Base-by-base conservation (phyloP, 2,113 vertebrate genomes). In the Tragulus kanchil region DNA sequence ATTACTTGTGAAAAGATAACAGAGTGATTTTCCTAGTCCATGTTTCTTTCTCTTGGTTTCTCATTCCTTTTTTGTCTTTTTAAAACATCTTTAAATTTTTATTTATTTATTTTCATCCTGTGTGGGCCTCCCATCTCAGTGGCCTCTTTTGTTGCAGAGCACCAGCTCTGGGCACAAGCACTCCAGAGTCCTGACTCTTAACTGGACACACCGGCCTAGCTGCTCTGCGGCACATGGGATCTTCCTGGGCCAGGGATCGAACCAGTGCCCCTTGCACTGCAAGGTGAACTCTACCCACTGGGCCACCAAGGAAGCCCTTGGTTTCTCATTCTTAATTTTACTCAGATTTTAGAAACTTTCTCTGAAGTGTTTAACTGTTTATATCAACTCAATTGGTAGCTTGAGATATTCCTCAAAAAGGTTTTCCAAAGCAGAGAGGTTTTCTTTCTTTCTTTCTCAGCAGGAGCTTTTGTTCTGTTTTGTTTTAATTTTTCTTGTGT, bases 341-440 rank as follows among this genome's bases (percentile, higher is more conserved):
- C 16, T 77, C n/a, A 93, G 50, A 77, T 54, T 85, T 25, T 28
- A 89, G 36, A 81, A 45, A 85, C 9, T 65, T 54, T 56, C 50
- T 77, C 65, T 89, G 28, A 82, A 96, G 78, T 36, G 25, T 64
- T 90, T 86, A 65, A 62, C 17, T 31, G 78, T 85, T 71, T 62
- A 50, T 67, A n/a, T 45, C 13, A 64, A 56, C 25, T 89, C 5
- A 85, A 8, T 1, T 62, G 50, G 26, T 9, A 73, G 25, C 54
- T n/a, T 94, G 21, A 94, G 17, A 62, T 28, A 67, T 1, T 61
- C 28, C 36, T 71, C 42, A 95, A 94, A 83, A 91, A 87, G 73
- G 61, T 67, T 84, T 61, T 52, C 36, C 36, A 91, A 90, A 64
- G 42, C 11, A 89, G 31, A 5, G 12, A 65, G 48, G 42, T 81